Evolutionary conservation across 2,888 invertebrate genomes (phyloP).

Genomic region (Drosophila mercatorum): DNA sequence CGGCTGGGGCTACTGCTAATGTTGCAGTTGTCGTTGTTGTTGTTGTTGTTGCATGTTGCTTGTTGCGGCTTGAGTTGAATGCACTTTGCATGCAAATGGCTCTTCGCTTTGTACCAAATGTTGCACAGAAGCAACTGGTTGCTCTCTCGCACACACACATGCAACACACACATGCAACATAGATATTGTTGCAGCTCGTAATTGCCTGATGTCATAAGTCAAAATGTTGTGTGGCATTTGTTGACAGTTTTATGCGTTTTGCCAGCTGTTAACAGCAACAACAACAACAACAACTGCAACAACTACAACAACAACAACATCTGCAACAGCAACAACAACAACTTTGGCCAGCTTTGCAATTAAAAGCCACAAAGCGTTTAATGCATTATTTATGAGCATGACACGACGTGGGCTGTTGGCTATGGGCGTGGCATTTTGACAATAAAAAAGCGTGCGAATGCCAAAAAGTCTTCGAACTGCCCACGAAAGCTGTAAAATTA

Average conservation of each 20-base stretch:
- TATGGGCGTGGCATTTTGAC: constrained; percentile 12
- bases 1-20: constrained; percentile 21
- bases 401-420: not conserved
- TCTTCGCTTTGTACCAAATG: constrained; percentile 26
- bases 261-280: constrained; percentile 18
- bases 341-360: constrained; percentile 15
- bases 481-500: not conserved
- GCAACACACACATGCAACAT: not conserved
- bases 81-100: constrained; percentile 63
- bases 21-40: constrained; percentile 21
- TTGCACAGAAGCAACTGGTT: constrained; percentile 53
- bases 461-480: not conserved
- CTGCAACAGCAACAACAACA: constrained; percentile 11
- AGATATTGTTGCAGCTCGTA: constrained; percentile 37
- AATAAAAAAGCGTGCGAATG: constrained; percentile 8
- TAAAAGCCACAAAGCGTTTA: constrained; percentile 22
- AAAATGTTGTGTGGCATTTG: constrained; percentile 61
- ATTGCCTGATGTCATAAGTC: constrained; percentile 79
- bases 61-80: constrained; percentile 64
- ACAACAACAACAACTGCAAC: constrained; percentile 1
- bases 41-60: constrained; percentile 18
- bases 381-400: constrained; percentile 16
- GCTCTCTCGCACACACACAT: constrained; percentile 14
- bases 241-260: constrained; percentile 50
- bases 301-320: constrained; percentile 4